Evolutionary conservation across 2,113 vertebrate genomes (phyloP).

Genomic region (Chrysemys picta): DNA sequence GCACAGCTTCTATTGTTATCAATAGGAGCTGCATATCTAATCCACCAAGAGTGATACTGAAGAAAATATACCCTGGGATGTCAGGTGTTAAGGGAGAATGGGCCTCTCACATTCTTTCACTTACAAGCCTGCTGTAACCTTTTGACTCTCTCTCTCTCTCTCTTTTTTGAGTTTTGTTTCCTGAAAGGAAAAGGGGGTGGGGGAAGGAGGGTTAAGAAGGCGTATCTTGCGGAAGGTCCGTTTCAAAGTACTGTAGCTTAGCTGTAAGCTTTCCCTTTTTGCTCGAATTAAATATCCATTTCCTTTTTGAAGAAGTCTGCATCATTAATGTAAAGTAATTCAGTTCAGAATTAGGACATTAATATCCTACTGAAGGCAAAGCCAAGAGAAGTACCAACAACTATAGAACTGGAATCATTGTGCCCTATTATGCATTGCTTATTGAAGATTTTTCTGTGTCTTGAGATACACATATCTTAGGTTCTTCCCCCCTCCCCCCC

Average conservation of each 20-base stretch:
- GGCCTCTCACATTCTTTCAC: constrained; percentile 70
- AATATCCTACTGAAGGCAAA: not conserved
- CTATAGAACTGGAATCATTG: not conserved
- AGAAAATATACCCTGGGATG: constrained; percentile 63
- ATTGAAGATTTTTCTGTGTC: not conserved
- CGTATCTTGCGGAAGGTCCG: constrained; percentile 39
- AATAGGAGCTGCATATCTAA: constrained; percentile 54
- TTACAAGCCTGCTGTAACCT: constrained; percentile 67
- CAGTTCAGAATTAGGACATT: not conserved
- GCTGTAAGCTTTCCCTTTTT: not conserved
- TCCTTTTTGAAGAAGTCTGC: constrained; percentile 2
- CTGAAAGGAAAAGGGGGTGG: constrained; percentile 67
- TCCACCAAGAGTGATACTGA: not conserved
- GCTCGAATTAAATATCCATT: not conserved
- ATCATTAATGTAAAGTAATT: constrained; percentile 2
- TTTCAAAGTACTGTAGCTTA: constrained; percentile 51
- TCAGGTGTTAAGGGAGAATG: constrained; percentile 74
- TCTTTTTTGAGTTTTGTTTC: constrained; percentile 69
- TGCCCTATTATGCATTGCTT: not conserved
- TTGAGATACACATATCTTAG: not conserved
- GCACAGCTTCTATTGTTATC: constrained; percentile 43
- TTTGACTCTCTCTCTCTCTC: constrained; percentile 70
- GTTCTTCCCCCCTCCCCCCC: not conserved
- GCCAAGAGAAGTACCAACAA: not conserved
- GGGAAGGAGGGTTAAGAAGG: constrained; percentile 27